Base-by-base conservation (phyloP, 2,797 vertebrate genomes). In the Schizopygopsis malacanthus region DNA sequence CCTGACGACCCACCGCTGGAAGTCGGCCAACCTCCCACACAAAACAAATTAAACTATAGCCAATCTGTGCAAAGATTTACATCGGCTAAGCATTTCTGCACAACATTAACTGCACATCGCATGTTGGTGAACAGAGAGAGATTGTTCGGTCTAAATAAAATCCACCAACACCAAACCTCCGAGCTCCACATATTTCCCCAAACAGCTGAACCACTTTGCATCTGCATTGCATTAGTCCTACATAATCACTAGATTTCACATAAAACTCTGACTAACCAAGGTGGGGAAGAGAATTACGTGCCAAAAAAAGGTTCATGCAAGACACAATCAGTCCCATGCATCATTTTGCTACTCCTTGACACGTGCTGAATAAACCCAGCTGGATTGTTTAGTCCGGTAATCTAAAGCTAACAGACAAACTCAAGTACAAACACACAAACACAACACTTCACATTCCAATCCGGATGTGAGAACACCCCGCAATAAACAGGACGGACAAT, bases 401-500 rank as follows among this genome's bases (percentile, higher is more conserved):
- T 70, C 76, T 75, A n/a, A 54, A 82, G 54, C 73, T 72, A 87
- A 87, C 77, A 87, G 86, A 77, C 89, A 89, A 90, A 87, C 76
- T 89, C 81, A 88, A 89, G 86, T 87, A 79, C 86, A 91, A 88
- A 87, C 79, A 87, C 56, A 79, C 85, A 80, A 56, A 79, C 85
- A 82, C 54, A 79, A 56, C 59, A 37, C 83, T 90, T 88, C 81
- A 76, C 87, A 89, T 85, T 86, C 85, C 87, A 73, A 81, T 56
- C 76, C 59, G 76, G 88, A 89, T 78, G 80, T 28, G 78, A 80
- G 85, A 41, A 50, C 85, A 82, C 77, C 89, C 86, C 22, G 22
- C 83, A 76, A 86, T 89, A 91, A 91, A 91, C 89, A 87, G 50
- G 71, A 45, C 52, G 43, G 85, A 85, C 86, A 89, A 90, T 90